phyloP scores from a whole-genome alignment of 2,797 vertebrate genomes.

The Lacerta agilis region DNA sequence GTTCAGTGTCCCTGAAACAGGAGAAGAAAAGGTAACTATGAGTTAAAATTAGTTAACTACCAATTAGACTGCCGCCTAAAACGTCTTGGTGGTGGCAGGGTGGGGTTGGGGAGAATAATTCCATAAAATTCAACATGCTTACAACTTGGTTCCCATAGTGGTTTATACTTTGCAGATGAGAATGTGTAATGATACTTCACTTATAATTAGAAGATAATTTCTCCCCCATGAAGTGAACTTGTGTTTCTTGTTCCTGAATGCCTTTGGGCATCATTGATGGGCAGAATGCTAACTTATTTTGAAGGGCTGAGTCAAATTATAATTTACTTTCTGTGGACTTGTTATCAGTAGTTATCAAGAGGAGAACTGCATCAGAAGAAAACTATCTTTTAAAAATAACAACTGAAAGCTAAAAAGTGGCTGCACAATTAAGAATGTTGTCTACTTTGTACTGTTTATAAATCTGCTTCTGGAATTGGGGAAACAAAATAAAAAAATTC shows the following conservation, averaged over 20 bases:
- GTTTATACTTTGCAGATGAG: not conserved
- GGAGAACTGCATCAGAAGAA: not conserved
- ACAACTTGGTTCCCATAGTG: not conserved
- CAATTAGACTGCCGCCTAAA: not conserved
- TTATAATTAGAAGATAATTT: not conserved
- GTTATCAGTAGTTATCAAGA: not conserved
- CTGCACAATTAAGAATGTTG: slow-evolving; percentile 16
- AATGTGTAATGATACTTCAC: not conserved
- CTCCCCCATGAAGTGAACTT: not conserved
- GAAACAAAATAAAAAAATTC: too few species aligned
- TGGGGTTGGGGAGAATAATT: not conserved
- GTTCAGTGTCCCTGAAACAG: slow-evolving; percentile 13
- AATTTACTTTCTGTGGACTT: not conserved
- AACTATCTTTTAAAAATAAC: too few species aligned
- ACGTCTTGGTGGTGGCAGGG: not conserved
- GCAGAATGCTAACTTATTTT: not conserved
- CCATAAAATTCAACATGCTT: not conserved
- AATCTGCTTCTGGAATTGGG: not conserved
- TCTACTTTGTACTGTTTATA: slow-evolving; percentile 4
- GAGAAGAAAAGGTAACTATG: not conserved
- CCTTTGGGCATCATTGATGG: not conserved
- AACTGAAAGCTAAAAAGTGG: not conserved
- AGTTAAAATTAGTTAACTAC: not conserved
- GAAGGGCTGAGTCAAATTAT: not conserved
- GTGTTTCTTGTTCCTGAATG: not conserved